Conservation (phyloP, 2,113 vertebrate species). For the Microtus oregoni region DNA sequence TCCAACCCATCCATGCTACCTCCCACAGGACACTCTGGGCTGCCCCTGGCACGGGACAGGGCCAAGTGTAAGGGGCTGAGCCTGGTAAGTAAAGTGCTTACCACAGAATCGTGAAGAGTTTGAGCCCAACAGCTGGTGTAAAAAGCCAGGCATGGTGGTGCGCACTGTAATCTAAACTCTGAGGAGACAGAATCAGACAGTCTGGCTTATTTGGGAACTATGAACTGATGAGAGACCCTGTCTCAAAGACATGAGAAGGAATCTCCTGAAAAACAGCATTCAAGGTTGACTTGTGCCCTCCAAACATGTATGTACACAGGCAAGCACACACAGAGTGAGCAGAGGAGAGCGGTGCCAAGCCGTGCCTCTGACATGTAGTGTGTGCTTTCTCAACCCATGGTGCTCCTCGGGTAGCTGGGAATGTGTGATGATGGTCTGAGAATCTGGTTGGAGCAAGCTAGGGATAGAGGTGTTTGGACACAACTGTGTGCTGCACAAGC, state of each 20-base stretch:
- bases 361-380: not conserved
- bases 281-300: not conserved
- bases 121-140: not conserved
- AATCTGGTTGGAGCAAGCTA: not conserved
- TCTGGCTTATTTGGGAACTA: not conserved
- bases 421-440: not conserved
- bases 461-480: too few relatives aligned
- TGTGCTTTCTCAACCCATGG: not conserved
- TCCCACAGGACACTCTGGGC: not conserved
- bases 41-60: rapidly evolving
- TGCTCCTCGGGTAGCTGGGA: not conserved
- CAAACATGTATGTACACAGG: not conserved
- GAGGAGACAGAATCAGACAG: not conserved
- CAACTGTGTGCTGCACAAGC: rapidly evolving
- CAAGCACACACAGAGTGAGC: not conserved
- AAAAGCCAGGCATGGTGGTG: not conserved
- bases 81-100: not conserved
- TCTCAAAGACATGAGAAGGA: not conserved
- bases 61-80: not conserved
- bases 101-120: not conserved
- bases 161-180: not conserved
- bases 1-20: not conserved
- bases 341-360: rapidly evolving
- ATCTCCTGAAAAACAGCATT: not conserved
- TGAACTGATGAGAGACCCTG: not conserved